Percentiles rank a stretch among this genome's conserved stretches.
phyloP scores from a whole-genome alignment of 23 tunicate species.

The Trididemnum nubilum region DNA sequence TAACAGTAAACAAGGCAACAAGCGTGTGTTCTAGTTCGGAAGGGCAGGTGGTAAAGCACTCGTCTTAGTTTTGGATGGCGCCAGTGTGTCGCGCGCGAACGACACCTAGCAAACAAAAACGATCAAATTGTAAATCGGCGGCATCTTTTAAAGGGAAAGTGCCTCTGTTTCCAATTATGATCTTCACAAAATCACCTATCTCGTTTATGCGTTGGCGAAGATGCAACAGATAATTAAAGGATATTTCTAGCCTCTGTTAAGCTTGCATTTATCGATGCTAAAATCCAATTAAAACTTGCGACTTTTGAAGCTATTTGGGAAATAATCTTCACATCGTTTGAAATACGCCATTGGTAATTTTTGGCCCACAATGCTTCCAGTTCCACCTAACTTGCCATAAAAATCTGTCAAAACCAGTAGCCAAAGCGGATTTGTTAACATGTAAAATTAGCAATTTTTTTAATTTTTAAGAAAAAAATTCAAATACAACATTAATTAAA shows the following conservation, averaged over 20 bases:
- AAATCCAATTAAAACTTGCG: neutral
- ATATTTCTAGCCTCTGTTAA: neutral
- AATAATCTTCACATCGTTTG: neutral
- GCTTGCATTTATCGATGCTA: neutral
- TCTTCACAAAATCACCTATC: neutral
- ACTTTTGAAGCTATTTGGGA: neutral
- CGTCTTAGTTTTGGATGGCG: constrained; percentile 41
- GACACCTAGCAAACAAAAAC: constrained; percentile 60
- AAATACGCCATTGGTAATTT: too few relatives aligned
- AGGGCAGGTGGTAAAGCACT: constrained; percentile 58
- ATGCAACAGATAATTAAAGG: constrained; percentile 27
- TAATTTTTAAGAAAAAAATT: too few relatives aligned
- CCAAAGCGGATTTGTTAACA: too few relatives aligned
- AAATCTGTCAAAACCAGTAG: too few relatives aligned
- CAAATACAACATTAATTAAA: too few relatives aligned
- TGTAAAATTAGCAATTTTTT: too few relatives aligned
- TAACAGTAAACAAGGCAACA: constrained; percentile 51
- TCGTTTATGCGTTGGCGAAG: constrained; percentile 3
- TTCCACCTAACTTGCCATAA: too few relatives aligned
- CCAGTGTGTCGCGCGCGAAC: constrained; percentile 45
- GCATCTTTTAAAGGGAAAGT: neutral
- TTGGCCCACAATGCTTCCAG: too few relatives aligned
- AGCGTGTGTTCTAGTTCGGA: neutral
- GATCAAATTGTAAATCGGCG: constrained; percentile 43
- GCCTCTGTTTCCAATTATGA: neutral